Percentiles rank a stretch among this genome's conserved stretches.
These are phyloP conservation scores for Caenorhabditis angaria DNA, from an alignment of 2,888 invertebrate genomes.

Conservation along the genomic window DNA sequence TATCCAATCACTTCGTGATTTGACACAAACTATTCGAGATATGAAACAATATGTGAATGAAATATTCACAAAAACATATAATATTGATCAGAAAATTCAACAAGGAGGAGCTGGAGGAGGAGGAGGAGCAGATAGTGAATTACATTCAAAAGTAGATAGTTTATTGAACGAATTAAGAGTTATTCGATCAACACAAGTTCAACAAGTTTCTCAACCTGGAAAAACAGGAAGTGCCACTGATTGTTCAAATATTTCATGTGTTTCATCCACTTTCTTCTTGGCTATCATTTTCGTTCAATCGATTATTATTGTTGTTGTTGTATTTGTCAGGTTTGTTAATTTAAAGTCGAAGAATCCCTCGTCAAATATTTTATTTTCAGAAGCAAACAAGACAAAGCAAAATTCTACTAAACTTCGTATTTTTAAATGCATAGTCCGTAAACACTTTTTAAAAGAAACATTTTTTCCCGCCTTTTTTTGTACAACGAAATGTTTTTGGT, in stretches of 20 bases:
- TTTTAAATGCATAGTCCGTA: not conserved
- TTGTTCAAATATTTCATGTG: conserved; percentile 53
- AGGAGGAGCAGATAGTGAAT: conserved; percentile 40
- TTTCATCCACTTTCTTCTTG: conserved; percentile 61
- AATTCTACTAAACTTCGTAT: conserved; percentile 61
- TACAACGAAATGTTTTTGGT: not conserved
- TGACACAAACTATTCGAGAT: conserved; percentile 83
- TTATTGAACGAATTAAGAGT: conserved; percentile 50
- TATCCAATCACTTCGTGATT: conserved; percentile 84
- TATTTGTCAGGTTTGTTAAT: conserved; percentile 19
- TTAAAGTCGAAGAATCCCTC: too few relatives aligned
- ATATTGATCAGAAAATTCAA: conserved; percentile 65
- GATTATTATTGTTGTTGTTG: conserved; percentile 60
- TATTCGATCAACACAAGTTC: conserved; percentile 50
- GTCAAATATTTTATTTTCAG: conserved; percentile 45
- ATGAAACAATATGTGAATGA: conserved; percentile 76
- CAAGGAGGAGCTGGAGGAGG: conserved; percentile 31
- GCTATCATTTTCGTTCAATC: conserved; percentile 60
- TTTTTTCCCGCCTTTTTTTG: not conserved
- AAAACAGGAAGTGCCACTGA: conserved; percentile 14
- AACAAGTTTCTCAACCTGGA: conserved; percentile 34
- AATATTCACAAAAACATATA: conserved; percentile 68
- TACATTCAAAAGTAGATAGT: conserved; percentile 56
- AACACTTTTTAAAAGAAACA: not conserved
- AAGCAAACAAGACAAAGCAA: conserved; percentile 70